Evolutionary conservation across 2,888 invertebrate genomes (phyloP), one percentile per base, ranked within the genome.

Genomic region (Gari tellinella): DNA sequence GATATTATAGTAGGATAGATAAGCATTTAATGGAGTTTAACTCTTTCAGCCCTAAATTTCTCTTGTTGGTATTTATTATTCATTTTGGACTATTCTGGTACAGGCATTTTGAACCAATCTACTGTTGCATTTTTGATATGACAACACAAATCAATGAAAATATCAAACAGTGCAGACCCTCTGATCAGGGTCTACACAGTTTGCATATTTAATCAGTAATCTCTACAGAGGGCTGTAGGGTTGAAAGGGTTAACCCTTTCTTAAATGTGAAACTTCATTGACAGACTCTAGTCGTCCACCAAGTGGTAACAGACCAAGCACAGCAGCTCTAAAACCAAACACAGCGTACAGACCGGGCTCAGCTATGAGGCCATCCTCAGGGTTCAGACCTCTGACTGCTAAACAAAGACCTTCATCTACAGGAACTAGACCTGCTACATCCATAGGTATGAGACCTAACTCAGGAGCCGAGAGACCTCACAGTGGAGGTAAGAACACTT

Each of bases 261-360:
- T 38, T 37, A 26, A n/a, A n/a, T n/a, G n/a, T n/a, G n/a, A n/a
- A n/a, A 40, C 10, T 23, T 15, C 31, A 52, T 37, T 38, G 40
- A 19, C 58, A 73, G 78, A 70, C 53, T 64, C 70, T 72, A 77
- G 79, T 74, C 79, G 69, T 31, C 66, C 80, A 37, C 48, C 66
- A 8, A 74, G 74, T 68, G 68, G 68, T 31, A 78, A 76, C 58
- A 80, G 87, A 49, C 88, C 87, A 15, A 79, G 83, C n/a, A 84
- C 85, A 46, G 85, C 86, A 7, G 73, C 84, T 14, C 66, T 88
- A 1, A 69, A 82, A 45, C 90, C 90, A 5, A 81, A 87, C 48
- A 87, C 89, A 12, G 84, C 85, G 1, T 91, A 88, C 72, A 70
- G 90, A 66, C 90, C 91, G 19, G 89, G 89, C 5, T 86, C 90